These are phyloP conservation scores for Hecatera dysodea DNA, from an alignment of 2,888 invertebrate genomes.

Conservation along the genomic window DNA sequence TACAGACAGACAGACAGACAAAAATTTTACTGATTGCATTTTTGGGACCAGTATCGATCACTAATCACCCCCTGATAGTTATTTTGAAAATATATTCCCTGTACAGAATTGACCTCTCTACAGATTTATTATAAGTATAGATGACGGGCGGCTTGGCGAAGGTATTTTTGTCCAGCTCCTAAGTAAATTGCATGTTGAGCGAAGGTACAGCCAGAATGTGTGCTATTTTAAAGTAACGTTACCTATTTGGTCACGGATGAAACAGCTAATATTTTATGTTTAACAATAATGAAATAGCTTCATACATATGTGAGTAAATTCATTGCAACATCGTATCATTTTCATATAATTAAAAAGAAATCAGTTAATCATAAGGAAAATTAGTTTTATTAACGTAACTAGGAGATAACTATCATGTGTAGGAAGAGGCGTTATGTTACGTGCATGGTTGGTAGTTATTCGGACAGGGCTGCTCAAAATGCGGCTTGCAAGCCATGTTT, in stretches of 20 bases:
- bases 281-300: not conserved
- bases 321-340: not conserved
- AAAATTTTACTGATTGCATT: too few species aligned
- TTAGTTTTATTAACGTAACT: constrained; percentile 33
- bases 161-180: constrained; percentile 2
- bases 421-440: constrained; percentile 22
- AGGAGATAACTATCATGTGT: constrained; percentile 24
- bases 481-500: not conserved
- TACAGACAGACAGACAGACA: too few species aligned
- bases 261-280: not conserved
- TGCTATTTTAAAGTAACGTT: not conserved
- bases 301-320: not conserved
- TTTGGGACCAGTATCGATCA: too few species aligned
- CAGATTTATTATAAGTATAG: too few species aligned
- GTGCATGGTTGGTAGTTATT: constrained; percentile 10
- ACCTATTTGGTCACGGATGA: not conserved
- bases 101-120: too few species aligned
- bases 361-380: constrained; percentile 36
- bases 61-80: too few species aligned
- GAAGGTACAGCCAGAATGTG: not conserved
- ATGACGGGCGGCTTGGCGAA: constrained; percentile 9
- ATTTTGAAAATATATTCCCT: too few species aligned
- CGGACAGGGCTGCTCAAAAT: constrained; percentile 23
- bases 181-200: constrained; percentile 19
- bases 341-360: constrained; percentile 11